Evolutionary conservation across 2,113 vertebrate genomes (phyloP).

Genomic region (Triplophysa dalaica): DNA sequence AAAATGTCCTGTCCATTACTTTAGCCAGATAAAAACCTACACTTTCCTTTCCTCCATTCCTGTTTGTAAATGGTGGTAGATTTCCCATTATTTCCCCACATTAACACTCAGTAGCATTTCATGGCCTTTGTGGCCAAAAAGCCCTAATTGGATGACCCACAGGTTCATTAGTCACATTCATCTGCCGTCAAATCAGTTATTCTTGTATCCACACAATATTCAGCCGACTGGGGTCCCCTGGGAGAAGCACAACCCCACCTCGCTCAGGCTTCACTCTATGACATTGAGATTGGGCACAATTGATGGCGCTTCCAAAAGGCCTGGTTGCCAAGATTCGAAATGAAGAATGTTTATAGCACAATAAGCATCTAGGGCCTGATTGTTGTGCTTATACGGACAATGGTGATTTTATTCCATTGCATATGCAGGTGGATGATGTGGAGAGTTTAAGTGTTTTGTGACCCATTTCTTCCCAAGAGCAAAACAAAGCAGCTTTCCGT

Average conservation of each 20-base stretch:
- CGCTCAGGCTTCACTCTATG: slow-evolving; percentile 64
- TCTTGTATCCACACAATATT: slow-evolving; percentile 54
- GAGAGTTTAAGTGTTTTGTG: slow-evolving; percentile 50
- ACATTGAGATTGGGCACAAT: slow-evolving; percentile 75
- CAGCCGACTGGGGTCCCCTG: slow-evolving; percentile 51
- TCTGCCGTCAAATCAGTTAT: slow-evolving; percentile 52
- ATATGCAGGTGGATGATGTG: slow-evolving; percentile 45
- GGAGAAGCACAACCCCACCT: slow-evolving; percentile 57
- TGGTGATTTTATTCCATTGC: slow-evolving; percentile 66
- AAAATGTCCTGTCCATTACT: too few relatives aligned
- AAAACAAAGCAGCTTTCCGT: slow-evolving; percentile 3
- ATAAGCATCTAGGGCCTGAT: slow-evolving; percentile 74
- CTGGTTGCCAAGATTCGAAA: slow-evolving; percentile 79
- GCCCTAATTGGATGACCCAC: slow-evolving; percentile 49
- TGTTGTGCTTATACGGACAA: slow-evolving; percentile 69
- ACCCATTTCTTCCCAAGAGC: not conserved
- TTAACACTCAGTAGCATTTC: not conserved
- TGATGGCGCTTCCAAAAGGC: slow-evolving; percentile 71
- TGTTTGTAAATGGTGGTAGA: too few relatives aligned
- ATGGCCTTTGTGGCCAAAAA: slow-evolving; percentile 54
- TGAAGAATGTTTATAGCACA: slow-evolving; percentile 82
- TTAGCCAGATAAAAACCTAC: too few relatives aligned
- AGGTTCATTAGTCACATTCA: slow-evolving; percentile 63
- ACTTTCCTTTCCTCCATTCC: too few relatives aligned
- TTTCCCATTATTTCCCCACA: too few relatives aligned